Evolutionary conservation across 2,797 vertebrate species (phyloP).

Genomic region (Nannoperca australis): DNA sequence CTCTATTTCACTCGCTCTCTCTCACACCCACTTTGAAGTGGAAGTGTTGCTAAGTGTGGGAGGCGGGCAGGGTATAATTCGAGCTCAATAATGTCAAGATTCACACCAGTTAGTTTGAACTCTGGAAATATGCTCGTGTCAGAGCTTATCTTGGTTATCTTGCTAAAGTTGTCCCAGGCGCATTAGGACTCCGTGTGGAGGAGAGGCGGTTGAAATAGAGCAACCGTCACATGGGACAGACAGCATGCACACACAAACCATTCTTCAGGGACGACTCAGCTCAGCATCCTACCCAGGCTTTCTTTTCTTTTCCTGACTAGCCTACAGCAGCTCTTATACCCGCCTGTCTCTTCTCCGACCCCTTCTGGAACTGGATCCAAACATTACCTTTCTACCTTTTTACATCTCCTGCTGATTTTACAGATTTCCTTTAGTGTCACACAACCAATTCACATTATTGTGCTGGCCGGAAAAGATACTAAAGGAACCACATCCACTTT

Average conservation of each 20-base stretch:
- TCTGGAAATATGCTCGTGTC: slow-evolving; percentile 70
- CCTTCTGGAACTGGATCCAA: slow-evolving; percentile 36
- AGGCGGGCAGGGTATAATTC: slow-evolving; percentile 65
- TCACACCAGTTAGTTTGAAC: slow-evolving; percentile 67
- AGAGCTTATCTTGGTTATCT: slow-evolving; percentile 68
- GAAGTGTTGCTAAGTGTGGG: slow-evolving; percentile 68
- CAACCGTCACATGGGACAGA: slow-evolving; percentile 56
- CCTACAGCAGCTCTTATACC: slow-evolving; percentile 22
- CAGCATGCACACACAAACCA: slow-evolving; percentile 38
- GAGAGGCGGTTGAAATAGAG: slow-evolving; percentile 57
- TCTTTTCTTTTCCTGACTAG: slow-evolving; percentile 26
- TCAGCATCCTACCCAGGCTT: slow-evolving; percentile 32
- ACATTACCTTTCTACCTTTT: slow-evolving; percentile 32
- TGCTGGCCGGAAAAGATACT: slow-evolving; percentile 10
- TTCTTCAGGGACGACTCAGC: slow-evolving; percentile 49
- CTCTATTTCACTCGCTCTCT: slow-evolving; percentile 8
- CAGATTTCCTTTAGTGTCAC: slow-evolving; percentile 13
- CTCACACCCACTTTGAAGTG: slow-evolving; percentile 68
- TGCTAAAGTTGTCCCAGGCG: slow-evolving; percentile 66
- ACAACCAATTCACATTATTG: slow-evolving; percentile 39
- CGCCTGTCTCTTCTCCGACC: slow-evolving; percentile 26
- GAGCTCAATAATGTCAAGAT: slow-evolving; percentile 73
- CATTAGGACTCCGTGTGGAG: slow-evolving; percentile 44
- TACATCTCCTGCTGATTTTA: slow-evolving; percentile 37
- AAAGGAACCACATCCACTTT: slow-evolving; percentile 18